Conservation (phyloP, 2,888 invertebrate species). For the Pseudoips prasinana region DNA sequence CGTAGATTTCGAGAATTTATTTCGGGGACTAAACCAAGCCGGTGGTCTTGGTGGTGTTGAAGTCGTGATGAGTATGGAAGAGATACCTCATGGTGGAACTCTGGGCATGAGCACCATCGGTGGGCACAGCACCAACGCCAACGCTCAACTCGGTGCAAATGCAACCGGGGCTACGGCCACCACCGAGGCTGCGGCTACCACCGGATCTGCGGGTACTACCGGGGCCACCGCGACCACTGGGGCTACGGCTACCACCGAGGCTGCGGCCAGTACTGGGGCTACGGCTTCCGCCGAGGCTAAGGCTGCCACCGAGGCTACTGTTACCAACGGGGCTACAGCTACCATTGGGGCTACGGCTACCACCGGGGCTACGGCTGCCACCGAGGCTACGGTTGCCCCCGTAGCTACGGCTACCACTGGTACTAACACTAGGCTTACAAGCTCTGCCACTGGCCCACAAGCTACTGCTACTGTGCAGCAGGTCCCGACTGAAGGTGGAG, state of each 20-base stretch:
- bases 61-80: slow-evolving; percentile 66
- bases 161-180: background rate
- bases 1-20: slow-evolving; percentile 57
- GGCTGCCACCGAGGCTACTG: background rate
- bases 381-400: background rate
- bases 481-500: slow-evolving; percentile 19
- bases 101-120: slow-evolving; percentile 24
- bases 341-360: background rate
- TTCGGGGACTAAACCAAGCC: slow-evolving; percentile 37
- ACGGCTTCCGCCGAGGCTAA: background rate
- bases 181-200: background rate
- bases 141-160: background rate
- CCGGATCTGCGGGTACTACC: background rate
- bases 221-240: background rate
- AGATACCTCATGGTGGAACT: slow-evolving; percentile 40
- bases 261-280: background rate
- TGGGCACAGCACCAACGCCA: no score
- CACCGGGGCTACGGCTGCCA: background rate
- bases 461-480: slow-evolving; percentile 1
- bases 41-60: slow-evolving; percentile 50
- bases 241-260: background rate
- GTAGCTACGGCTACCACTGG: background rate
- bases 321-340: background rate
- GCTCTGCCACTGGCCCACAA: background rate
- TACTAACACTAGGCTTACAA: background rate